Base-by-base conservation (phyloP, 37 sponge, comb jelly and placozoan genomes). In the Hexactinellida sp. region DNA sequence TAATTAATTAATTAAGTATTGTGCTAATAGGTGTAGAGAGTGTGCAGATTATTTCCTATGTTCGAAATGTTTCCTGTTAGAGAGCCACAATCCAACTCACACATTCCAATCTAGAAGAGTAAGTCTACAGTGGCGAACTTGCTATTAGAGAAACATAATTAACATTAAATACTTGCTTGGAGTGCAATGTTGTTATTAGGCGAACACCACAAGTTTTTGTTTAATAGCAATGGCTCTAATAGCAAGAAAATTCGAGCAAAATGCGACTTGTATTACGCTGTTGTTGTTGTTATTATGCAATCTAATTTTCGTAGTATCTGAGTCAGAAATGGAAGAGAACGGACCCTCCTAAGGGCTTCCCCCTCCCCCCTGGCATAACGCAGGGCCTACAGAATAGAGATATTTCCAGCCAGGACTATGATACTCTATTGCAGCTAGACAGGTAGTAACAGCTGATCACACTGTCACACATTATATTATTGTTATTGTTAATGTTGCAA, bases 371-470 rank as follows among this genome's bases (percentile, higher is more conserved):
- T 0, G 87, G 88, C 47, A 76, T 96, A 10, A 38, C 89, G 0
- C 47, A 84, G 0, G 88, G 86, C 71, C 88, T 96, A 21, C 89
- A 94, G 85, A 86, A 25, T 36, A 91, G 94, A 39, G 92, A 92
- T 24, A 85, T 96, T 34, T 91, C 92, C 25, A 91, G 87, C 37
- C 85, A 87, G 37, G 97, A 96, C 85, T 96, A 96, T 82, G 97
- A 96, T 0, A 24, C 92, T 0, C 89, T 96, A 21, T 85, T 94
- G 24, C 90, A 87, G 38, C 89, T 96, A 37, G 97, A 96, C 85
- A 84, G 54, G 84, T 82, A 54, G 35, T 36, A 28, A 38, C 25
- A 24, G n/a, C n/a, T n/a, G n/a, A n/a, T n/a, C n/a, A 30, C 21
- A 37, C 39, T 1, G 23, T 23, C 38, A 34, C 0, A 24, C 19